These are phyloP conservation scores for Dromius quadrimaculatus DNA, from an alignment of 2,888 invertebrate species.

Conservation along the genomic window DNA sequence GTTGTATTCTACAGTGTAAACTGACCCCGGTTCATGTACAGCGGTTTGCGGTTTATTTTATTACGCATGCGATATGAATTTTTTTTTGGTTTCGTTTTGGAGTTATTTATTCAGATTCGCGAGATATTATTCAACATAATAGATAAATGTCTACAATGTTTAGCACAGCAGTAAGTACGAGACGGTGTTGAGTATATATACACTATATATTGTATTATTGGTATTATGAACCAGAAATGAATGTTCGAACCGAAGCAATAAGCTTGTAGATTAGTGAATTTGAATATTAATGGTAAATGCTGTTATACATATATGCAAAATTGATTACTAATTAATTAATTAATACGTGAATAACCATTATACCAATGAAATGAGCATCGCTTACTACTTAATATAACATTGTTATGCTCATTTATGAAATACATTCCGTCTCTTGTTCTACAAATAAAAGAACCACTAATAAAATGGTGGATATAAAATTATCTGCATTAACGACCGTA, in stretches of 20 bases:
- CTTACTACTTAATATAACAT: not conserved
- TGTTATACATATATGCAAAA: not conserved
- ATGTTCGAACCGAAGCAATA: too few relatives aligned
- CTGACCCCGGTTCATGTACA: slow-evolving; percentile 12
- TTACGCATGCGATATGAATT: slow-evolving; percentile 24
- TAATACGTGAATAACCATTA: too few relatives aligned
- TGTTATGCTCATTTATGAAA: slow-evolving; percentile 3
- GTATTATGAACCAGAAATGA: too few relatives aligned
- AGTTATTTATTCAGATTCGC: too few relatives aligned
- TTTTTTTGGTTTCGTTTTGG: slow-evolving; percentile 13
- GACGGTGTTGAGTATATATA: too few relatives aligned
- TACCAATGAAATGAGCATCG: not conserved
- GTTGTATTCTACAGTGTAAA: not conserved
- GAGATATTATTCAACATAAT: too few relatives aligned
- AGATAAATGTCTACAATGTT: too few relatives aligned
- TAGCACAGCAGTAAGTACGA: too few relatives aligned
- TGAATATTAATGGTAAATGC: slow-evolving; percentile 24
- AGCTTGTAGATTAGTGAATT: slow-evolving; percentile 2
- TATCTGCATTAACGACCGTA: slow-evolving; percentile 3
- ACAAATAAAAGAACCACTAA: slow-evolving; percentile 2
- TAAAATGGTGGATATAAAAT: slow-evolving; percentile 5
- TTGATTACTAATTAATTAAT: slow-evolving; percentile 24
- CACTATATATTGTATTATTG: too few relatives aligned
- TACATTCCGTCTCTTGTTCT: slow-evolving; percentile 1
- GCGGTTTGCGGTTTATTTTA: slow-evolving; percentile 33